Percentiles rank a stretch among this genome's conserved stretches.
Conservation (phyloP, 1,140 invertebrate genomes). For the Atopsyche davidsoni region DNA sequence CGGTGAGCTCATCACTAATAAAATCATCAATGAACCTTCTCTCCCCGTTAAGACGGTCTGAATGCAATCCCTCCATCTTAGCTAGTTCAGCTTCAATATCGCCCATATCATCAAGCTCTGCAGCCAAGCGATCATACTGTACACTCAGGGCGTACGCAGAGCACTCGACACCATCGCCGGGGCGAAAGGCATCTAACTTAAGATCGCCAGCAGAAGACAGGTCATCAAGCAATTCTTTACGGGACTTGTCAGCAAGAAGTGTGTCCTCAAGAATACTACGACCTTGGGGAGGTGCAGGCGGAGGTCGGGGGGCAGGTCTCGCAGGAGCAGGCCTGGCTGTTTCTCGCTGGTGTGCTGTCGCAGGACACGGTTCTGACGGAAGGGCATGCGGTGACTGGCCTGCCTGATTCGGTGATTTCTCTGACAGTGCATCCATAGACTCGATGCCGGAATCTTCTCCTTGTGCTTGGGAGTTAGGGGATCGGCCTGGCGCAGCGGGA, state of each 20-base stretch:
- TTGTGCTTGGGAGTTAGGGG: slow-evolving; percentile 51
- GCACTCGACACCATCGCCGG: slow-evolving; percentile 14
- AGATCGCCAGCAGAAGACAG: slow-evolving; percentile 17
- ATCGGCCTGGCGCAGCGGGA: slow-evolving; percentile 38
- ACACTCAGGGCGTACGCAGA: slow-evolving; percentile 32
- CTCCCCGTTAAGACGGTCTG: slow-evolving; percentile 34
- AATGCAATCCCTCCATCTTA: slow-evolving; percentile 57
- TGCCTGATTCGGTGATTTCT: slow-evolving; percentile 84
- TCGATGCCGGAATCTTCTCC: slow-evolving; percentile 90
- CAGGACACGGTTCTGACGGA: slow-evolving; percentile 1
- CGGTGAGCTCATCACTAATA: slow-evolving; percentile 47
- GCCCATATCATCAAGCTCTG: slow-evolving; percentile 51
- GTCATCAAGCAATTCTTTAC: slow-evolving; percentile 17
- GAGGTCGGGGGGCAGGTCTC: slow-evolving; percentile 33
- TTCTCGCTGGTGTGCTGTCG: slow-evolving; percentile 11
- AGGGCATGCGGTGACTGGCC: slow-evolving; percentile 52
- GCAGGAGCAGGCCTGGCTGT: slow-evolving; percentile 8
- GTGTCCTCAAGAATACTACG: slow-evolving; percentile 9
- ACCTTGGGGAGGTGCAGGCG: slow-evolving; percentile 36
- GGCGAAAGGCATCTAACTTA: slow-evolving; percentile 17
- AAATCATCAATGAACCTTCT: slow-evolving; percentile 14
- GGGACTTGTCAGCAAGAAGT: slow-evolving; percentile 16
- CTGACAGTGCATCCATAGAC: slow-evolving; percentile 86
- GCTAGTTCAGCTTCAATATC: slow-evolving; percentile 61
- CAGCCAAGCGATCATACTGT: slow-evolving; percentile 34